Evolutionary conservation across 2,888 invertebrate genomes (phyloP).

Genomic region (Lasioglossum marginatum): DNA sequence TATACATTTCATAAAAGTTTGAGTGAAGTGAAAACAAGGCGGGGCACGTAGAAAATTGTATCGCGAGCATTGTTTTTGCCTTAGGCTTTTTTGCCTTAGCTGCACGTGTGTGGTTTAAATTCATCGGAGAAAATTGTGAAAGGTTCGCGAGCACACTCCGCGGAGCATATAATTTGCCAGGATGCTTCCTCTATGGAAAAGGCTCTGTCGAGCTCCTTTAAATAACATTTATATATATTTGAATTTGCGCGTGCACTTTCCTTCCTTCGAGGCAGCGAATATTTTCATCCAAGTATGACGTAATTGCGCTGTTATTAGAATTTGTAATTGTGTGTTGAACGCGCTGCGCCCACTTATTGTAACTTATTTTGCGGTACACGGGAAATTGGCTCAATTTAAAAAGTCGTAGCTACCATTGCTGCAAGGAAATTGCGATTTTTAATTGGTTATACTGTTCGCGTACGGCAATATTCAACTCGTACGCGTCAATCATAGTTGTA

Average conservation of each 20-base stretch:
- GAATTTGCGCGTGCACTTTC: not conserved
- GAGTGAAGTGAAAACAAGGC: constrained; percentile 12
- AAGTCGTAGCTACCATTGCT: not conserved
- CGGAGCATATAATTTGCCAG: constrained; percentile 36
- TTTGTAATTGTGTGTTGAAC: not conserved
- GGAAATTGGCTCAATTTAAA: not conserved
- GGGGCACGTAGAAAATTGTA: not conserved
- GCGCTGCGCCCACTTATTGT: not conserved
- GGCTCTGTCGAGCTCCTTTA: not conserved
- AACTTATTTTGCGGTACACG: not conserved
- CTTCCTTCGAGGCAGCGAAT: not conserved
- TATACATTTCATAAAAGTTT: constrained; percentile 28
- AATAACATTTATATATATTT: not conserved
- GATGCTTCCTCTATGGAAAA: constrained; percentile 8
- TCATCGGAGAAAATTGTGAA: constrained; percentile 37
- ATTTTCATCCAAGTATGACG: not conserved
- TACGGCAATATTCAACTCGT: not conserved
- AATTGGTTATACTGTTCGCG: not conserved
- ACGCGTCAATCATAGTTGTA: not conserved
- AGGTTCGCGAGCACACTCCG: constrained; percentile 5
- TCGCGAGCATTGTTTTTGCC: constrained; percentile 1
- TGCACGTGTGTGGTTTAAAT: constrained; percentile 17
- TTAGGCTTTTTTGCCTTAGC: not conserved
- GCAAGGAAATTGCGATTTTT: not conserved
- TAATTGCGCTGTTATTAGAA: not conserved